These are phyloP conservation scores for Macrotrachela quadricornifera DNA, from an alignment of 1,140 invertebrate species.

Conservation along the genomic window DNA sequence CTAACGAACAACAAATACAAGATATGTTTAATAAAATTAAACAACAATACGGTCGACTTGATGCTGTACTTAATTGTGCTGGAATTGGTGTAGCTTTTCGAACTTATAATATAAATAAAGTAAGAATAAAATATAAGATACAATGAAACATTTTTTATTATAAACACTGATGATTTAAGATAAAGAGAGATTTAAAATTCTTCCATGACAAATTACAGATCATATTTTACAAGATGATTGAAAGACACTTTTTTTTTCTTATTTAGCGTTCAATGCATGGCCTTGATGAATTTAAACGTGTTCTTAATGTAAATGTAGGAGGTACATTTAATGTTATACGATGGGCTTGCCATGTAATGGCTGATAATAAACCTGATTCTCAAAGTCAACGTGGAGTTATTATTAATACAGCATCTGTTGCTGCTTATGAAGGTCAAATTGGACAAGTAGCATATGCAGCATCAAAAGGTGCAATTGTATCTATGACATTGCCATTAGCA, in stretches of 20 bases:
- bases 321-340: constrained; percentile 88
- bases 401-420: constrained; percentile 80
- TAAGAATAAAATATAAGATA: no score
- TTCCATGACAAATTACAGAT: no score
- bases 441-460: constrained; percentile 80
- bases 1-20: constrained; percentile 41
- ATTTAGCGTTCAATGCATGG: no score
- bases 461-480: constrained; percentile 64
- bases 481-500: constrained; percentile 79
- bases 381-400: constrained; percentile 65
- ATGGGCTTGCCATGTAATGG: constrained; percentile 53
- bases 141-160: no score
- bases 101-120: constrained; percentile 69
- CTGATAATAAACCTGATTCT: constrained; percentile 14
- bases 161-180: no score
- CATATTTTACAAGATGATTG: no score
- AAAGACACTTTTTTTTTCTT: no score
- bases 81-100: constrained; percentile 68
- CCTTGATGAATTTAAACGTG: constrained; percentile 32
- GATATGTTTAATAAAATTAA: constrained; percentile 30
- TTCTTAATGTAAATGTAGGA: constrained; percentile 47
- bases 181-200: no score
- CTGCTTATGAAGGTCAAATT: constrained; percentile 83
- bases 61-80: constrained; percentile 79
- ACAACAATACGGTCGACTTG: constrained; percentile 58